phyloP scores from a whole-genome alignment of 2,113 vertebrate genomes.

The Psephotus haematonotus region DNA sequence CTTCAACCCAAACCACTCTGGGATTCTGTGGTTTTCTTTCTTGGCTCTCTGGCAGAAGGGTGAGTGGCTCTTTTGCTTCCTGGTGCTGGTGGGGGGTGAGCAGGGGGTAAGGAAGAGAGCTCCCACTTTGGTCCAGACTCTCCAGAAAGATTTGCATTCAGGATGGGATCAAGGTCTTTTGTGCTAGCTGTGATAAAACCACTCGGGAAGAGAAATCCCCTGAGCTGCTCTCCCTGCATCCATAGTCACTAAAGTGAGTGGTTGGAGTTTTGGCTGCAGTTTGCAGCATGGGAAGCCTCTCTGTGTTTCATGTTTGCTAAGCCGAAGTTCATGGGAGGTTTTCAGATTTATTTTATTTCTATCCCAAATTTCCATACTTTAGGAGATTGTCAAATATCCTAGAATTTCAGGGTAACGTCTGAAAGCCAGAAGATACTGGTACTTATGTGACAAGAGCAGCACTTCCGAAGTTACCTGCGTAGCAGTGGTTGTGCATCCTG shows the following conservation, averaged over 20 bases:
- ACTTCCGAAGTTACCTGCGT: not conserved
- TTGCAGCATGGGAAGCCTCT: not conserved
- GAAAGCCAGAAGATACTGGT: not conserved
- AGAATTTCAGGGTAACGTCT: not conserved
- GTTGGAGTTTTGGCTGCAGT: not conserved
- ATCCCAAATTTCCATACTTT: not conserved
- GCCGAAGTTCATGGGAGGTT: not conserved
- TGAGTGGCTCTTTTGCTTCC: not conserved
- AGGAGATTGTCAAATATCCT: not conserved
- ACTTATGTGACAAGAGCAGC: not conserved
- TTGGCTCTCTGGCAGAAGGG: not conserved
- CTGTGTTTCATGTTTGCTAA: not conserved
- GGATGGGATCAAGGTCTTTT: rapidly evolving
- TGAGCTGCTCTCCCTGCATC: not conserved
- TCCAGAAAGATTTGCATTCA: not conserved
- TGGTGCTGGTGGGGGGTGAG: not conserved
- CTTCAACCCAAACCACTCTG: not conserved
- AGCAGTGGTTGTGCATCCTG: not conserved
- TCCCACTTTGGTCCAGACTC: rapidly evolving
- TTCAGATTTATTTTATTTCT: not conserved
- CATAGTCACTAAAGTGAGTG: not conserved
- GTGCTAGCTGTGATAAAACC: not conserved
- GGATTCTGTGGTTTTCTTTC: not conserved
- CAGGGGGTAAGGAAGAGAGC: not conserved
- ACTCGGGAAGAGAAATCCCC: not conserved